These are phyloP conservation scores for Crotalus viridis DNA, from an alignment of 2,113 vertebrate genomes.

Conservation along the genomic window DNA sequence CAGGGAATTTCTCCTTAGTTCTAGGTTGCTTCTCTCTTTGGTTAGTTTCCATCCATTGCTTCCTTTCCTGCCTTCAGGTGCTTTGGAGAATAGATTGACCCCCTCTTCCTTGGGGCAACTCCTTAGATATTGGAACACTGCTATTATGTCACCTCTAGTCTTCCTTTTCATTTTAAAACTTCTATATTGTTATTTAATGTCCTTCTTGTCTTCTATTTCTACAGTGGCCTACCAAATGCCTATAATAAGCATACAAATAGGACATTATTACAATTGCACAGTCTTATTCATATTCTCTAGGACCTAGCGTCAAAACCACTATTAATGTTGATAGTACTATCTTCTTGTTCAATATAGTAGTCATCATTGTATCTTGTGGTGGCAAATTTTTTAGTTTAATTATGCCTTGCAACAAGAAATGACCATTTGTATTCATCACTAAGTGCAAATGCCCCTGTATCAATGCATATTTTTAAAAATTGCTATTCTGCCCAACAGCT, in stretches of 20 bases:
- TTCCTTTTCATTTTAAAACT: background rate
- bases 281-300: background rate
- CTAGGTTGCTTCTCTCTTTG: background rate
- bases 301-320: background rate
- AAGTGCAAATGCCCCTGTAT: background rate
- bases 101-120: background rate
- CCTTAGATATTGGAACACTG: background rate
- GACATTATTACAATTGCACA: background rate
- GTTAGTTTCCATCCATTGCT: background rate
- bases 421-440: background rate
- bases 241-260: background rate
- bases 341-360: background rate
- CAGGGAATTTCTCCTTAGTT: background rate
- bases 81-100: background rate
- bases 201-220: background rate
- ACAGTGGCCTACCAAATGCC: background rate
- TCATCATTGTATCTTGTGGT: background rate
- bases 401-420: background rate
- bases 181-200: background rate
- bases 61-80: background rate
- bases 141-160: background rate
- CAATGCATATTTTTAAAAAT: background rate
- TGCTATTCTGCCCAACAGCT: background rate
- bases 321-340: background rate
- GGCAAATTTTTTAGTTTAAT: background rate